Conservation (phyloP, 2,113 vertebrate species). For the Empidonax traillii region DNA sequence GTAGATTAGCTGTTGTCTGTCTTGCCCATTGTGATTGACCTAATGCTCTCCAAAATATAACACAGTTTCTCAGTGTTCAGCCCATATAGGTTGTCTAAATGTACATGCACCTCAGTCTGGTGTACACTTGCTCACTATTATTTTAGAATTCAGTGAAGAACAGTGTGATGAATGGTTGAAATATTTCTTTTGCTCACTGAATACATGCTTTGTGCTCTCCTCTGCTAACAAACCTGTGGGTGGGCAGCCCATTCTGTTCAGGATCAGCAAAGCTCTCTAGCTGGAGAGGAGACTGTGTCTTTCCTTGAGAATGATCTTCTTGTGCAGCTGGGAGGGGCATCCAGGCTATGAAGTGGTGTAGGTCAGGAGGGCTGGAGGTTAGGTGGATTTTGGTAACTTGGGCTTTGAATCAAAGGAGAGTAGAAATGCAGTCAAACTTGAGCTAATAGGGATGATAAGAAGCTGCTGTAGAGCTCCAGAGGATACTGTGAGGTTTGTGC, state of each 20-base stretch:
- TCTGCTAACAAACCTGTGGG: background rate
- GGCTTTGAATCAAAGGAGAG: background rate
- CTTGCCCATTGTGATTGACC: background rate
- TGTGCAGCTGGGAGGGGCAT: background rate
- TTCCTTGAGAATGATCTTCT: background rate
- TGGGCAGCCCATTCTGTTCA: background rate
- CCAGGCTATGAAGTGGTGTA: background rate
- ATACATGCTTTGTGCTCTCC: background rate
- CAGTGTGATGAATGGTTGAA: background rate
- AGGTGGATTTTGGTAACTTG: background rate
- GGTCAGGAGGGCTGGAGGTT: fast-evolving
- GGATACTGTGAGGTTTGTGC: background rate
- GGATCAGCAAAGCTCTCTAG: background rate
- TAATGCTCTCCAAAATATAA: background rate
- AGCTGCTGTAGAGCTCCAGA: background rate
- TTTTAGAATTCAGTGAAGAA: background rate
- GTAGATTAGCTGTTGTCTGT: background rate
- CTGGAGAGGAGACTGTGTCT: background rate
- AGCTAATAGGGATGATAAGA: background rate
- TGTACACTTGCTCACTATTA: background rate
- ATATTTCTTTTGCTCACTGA: background rate
- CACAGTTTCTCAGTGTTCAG: background rate
- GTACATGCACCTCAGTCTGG: background rate
- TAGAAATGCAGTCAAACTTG: background rate
- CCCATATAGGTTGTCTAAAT: background rate